A percentile compares a stretch with the other conserved stretches of the same genome.
phyloP scores from a whole-genome alignment of 2,797 vertebrate genomes.

The Thalassophryne amazonica region DNA sequence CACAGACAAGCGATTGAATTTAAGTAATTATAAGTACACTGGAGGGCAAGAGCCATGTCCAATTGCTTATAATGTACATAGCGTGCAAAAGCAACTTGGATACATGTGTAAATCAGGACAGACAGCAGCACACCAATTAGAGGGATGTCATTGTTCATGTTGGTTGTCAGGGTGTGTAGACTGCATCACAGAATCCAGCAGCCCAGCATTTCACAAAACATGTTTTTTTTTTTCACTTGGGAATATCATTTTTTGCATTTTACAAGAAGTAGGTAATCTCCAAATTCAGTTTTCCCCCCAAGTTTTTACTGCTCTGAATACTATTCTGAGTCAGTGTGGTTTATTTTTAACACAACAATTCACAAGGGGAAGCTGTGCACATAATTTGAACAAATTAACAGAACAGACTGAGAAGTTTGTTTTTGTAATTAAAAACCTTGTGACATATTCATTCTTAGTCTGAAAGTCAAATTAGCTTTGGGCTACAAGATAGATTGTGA shows the following conservation, averaged over 20 bases:
- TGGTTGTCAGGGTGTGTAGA: slow-evolving; percentile 27
- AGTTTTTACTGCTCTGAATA: slow-evolving; percentile 5
- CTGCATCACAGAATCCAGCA: slow-evolving; percentile 17
- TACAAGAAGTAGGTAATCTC: neutral
- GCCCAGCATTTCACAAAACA: neutral
- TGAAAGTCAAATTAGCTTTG: too few species aligned
- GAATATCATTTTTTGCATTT: slow-evolving; percentile 4
- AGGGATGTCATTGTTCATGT: slow-evolving; percentile 39
- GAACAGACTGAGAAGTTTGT: slow-evolving; percentile 8
- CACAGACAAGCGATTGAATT: slow-evolving; percentile 13
- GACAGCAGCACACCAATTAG: slow-evolving; percentile 52
- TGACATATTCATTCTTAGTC: too few species aligned
- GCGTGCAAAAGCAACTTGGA: slow-evolving; percentile 38
- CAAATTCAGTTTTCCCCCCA: neutral
- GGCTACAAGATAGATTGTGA: too few species aligned
- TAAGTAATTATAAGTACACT: slow-evolving; percentile 29
- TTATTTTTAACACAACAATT: neutral
- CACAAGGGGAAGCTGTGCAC: neutral
- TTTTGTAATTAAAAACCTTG: slow-evolving; percentile 30
- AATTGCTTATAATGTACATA: slow-evolving; percentile 46
- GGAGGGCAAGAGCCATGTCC: slow-evolving; percentile 38
- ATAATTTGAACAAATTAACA: slow-evolving; percentile 1
- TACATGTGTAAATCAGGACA: slow-evolving; percentile 55
- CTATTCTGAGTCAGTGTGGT: neutral
- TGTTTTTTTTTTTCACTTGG: neutral